Base-by-base conservation (phyloP, 2,797 vertebrate species). In the Enteromius trimaculatus region DNA sequence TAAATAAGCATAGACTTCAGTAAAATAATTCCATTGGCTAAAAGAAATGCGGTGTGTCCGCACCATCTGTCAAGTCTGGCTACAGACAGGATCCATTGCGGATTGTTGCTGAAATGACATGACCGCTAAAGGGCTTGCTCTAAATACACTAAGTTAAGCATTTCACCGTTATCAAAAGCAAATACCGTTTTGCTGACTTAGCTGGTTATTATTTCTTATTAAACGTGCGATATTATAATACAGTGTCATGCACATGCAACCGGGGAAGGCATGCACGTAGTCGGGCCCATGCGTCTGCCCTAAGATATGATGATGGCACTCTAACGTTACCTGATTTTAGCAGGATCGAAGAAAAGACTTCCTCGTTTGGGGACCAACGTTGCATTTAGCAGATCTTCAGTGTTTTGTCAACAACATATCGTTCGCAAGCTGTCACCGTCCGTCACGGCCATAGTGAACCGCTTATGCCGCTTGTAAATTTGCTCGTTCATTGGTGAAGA, bases 341-440 rank as follows among this genome's bases (percentile, higher is more conserved):
- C 21, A 16, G 26, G 11, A 39, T 53, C 47, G 72, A 55, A 17
- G 11, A 77, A 77, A 58, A 4, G 0, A 58, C 31, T 23, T n/a
- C 17, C 49, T 47, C 51, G 58, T 80, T 78, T 86, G 31, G 17
- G 82, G 66, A 51, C 72, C 80, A 69, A 88, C 65, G 80, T 90
- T 84, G 86, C 42, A 87, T 91, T 89, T 88, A 89, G 26, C n/a
- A 31, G n/a, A 70, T 86, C 77, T 87, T 82, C 76, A 75, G 77
- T 89, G n/a, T 89, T 90, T 90, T 91, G 91, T 91, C 90, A 80
- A 90, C 88, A 86, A 77, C 60, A 39, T 71, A 78, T 21, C 49
- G 77, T 72, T 87, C 31, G 77, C 80, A 64, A 49, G 74, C 53
- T 78, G 66, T 51, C 82, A 62, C 72, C 72, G 65, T 71, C 62